These are phyloP conservation scores for Notolabrus celidotus DNA, from an alignment of 2,797 vertebrate species.

Conservation along the genomic window DNA sequence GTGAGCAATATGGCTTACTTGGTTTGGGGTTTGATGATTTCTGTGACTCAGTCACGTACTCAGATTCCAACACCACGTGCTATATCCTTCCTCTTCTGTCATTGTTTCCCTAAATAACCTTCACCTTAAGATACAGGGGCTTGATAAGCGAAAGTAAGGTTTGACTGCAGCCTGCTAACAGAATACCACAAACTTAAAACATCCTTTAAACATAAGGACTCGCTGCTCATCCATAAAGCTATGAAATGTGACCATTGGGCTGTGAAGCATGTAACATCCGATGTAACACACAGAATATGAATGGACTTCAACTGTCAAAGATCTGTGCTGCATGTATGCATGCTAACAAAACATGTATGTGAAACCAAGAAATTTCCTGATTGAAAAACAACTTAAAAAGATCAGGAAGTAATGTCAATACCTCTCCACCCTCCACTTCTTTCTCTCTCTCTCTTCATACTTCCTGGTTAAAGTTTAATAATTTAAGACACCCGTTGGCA, in stretches of 20 bases:
- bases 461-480: constrained; percentile 40
- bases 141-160: neutral
- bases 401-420: constrained; percentile 19
- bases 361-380: constrained; percentile 27
- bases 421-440: too few relatives aligned
- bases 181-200: neutral
- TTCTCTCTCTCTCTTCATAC: neutral
- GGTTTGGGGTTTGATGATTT: constrained; percentile 35
- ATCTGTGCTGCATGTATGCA: neutral
- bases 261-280: neutral
- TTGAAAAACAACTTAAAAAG: neutral
- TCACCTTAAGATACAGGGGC: neutral
- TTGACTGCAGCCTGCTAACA: neutral
- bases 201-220: neutral
- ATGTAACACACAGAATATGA: neutral
- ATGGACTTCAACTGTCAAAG: constrained; percentile 6
- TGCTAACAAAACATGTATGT: neutral
- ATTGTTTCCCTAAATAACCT: constrained; percentile 54
- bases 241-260: neutral
- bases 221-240: neutral
- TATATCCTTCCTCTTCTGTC: constrained; percentile 48
- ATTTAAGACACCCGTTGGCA: constrained; percentile 36
- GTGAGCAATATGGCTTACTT: constrained; percentile 11
- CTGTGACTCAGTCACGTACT: constrained; percentile 68
- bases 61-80: constrained; percentile 25